These are phyloP conservation scores for Natrix natrix DNA, from an alignment of 2,797 vertebrate species.

Conservation along the genomic window DNA sequence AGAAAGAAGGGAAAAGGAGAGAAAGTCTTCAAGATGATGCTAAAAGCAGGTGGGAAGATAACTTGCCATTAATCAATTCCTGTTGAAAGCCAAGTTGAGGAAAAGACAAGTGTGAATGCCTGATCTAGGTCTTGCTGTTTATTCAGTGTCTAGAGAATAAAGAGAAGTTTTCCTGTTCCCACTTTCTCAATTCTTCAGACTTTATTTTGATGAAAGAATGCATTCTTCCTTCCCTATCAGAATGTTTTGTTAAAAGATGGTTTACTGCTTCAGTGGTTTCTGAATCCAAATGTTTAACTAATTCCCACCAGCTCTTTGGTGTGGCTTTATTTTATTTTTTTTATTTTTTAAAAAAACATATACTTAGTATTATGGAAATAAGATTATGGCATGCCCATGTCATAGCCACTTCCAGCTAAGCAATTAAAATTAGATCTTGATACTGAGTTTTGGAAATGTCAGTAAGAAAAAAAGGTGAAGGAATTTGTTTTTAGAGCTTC, in stretches of 20 bases:
- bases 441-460: background rate
- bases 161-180: background rate
- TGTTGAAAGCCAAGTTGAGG: background rate
- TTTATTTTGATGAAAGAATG: background rate
- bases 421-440: background rate
- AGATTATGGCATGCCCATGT: background rate
- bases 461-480: background rate
- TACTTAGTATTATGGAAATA: background rate
- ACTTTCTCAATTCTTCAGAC: background rate
- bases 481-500: background rate
- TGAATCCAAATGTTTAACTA: background rate
- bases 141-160: background rate
- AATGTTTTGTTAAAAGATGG: background rate
- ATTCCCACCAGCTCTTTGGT: background rate
- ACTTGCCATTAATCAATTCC: background rate
- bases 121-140: background rate
- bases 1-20: background rate
- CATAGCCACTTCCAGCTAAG: background rate
- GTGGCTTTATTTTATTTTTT: background rate
- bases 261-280: background rate
- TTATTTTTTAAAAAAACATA: background rate
- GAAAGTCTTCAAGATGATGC: background rate
- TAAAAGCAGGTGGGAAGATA: background rate
- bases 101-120: background rate
- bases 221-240: background rate